phyloP scores from a whole-genome alignment of 2,797 vertebrate species.

The Mus caroli region DNA sequence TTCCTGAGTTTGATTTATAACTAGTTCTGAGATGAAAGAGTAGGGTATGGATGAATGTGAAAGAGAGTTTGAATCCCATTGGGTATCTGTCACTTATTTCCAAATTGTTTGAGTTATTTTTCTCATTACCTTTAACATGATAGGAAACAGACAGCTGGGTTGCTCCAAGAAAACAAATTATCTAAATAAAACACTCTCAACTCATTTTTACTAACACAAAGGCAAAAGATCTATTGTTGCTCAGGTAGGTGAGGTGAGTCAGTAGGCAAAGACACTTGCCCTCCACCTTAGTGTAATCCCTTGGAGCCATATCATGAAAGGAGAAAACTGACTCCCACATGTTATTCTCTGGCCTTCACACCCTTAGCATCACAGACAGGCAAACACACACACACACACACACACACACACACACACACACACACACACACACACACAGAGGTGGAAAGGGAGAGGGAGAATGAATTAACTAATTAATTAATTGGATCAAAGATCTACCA shows the following conservation, averaged over 20 bases:
- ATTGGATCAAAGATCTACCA: not conserved
- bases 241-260: not conserved
- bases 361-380: too few species aligned
- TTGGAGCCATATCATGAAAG: not conserved
- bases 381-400: too few species aligned
- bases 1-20: not conserved
- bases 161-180: too few species aligned
- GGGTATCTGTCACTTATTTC: too few species aligned
- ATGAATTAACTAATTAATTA: not conserved
- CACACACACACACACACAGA: not conserved
- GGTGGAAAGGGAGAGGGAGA: fast-evolving
- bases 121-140: not conserved
- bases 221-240: too few species aligned
- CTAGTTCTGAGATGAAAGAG: not conserved
- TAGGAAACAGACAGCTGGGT: not conserved
- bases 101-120: not conserved
- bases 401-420: too few species aligned
- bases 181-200: not conserved
- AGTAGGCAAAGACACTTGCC: not conserved
- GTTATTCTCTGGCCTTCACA: too few species aligned
- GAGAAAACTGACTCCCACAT: too few species aligned
- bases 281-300: not conserved
- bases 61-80: not conserved
- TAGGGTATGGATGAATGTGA: not conserved
- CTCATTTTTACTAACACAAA: not conserved